A percentile compares a stretch with the other conserved stretches of the same genome.
phyloP scores from a whole-genome alignment of 2,113 vertebrate species.

The Mesoclemmys tuberculata region DNA sequence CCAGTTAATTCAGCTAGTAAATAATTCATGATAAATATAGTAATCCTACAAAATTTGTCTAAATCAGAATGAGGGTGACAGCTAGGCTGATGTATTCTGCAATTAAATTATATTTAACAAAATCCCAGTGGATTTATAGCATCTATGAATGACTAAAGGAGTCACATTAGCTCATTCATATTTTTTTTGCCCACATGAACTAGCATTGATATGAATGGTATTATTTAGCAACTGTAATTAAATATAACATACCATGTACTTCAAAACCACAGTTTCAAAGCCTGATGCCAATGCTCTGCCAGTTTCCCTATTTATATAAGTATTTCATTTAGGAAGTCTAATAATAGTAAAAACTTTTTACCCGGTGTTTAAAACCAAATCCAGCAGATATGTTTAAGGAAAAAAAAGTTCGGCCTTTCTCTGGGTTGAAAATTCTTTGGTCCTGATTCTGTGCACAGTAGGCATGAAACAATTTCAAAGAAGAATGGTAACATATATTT shows the following conservation, averaged over 20 bases:
- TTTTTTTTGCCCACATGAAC: background rate
- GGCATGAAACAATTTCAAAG: background rate
- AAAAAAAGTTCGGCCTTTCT: background rate
- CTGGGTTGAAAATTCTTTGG: background rate
- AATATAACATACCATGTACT: background rate
- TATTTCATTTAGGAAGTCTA: background rate
- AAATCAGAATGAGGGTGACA: background rate
- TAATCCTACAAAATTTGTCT: constrained; percentile 27
- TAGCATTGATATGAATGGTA: background rate
- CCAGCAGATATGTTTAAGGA: background rate
- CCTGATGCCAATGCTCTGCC: background rate
- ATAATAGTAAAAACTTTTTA: background rate
- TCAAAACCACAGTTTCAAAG: background rate
- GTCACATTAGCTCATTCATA: background rate
- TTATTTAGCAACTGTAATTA: background rate
- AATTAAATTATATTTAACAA: constrained; percentile 22
- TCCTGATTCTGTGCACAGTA: background rate
- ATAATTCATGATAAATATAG: constrained; percentile 17
- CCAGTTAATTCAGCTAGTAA: constrained; percentile 5
- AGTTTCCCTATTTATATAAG: background rate
- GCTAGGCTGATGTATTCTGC: background rate
- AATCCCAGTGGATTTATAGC: background rate
- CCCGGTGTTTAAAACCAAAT: background rate
- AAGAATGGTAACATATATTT: background rate
- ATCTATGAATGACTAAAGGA: background rate